A percentile compares a stretch with the other conserved stretches of the same genome.
Conservation (phyloP, 2,888 invertebrate species). For the Ennomos erosarius region DNA sequence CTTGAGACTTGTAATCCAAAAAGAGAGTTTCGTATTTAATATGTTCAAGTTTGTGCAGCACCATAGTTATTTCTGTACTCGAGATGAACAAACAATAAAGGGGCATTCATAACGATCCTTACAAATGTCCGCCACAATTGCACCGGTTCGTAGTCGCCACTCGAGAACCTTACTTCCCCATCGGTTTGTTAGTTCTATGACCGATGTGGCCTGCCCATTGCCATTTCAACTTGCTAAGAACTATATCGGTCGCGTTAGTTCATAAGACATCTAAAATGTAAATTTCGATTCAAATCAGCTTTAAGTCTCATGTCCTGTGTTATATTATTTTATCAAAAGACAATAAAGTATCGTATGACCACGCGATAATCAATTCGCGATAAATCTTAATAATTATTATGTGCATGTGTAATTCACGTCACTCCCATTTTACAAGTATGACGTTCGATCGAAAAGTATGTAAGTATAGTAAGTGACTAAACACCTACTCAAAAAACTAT, state of each 20-base stretch:
- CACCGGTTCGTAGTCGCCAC: too few species aligned
- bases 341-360: slow-evolving; percentile 27
- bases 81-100: slow-evolving; percentile 60
- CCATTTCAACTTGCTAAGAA: too few species aligned
- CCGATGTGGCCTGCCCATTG: too few species aligned
- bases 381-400: slow-evolving; percentile 9
- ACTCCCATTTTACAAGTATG: slow-evolving; percentile 24
- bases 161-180: too few species aligned
- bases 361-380: slow-evolving; percentile 7
- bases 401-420: slow-evolving; percentile 20
- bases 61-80: slow-evolving; percentile 69
- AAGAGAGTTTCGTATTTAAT: slow-evolving; percentile 13
- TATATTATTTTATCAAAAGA: slow-evolving; percentile 14
- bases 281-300: not conserved
- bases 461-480: slow-evolving; percentile 12
- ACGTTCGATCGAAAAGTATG: slow-evolving; percentile 19
- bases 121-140: slow-evolving; percentile 73
- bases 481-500: slow-evolving; percentile 30
- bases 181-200: too few species aligned
- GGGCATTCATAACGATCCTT: slow-evolving; percentile 64
- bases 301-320: not conserved
- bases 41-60: slow-evolving; percentile 47
- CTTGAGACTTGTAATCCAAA: slow-evolving; percentile 4
- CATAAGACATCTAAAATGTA: too few species aligned
- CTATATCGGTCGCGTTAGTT: too few species aligned